Conservation (phyloP, 2,113 vertebrate genomes). For the Holacanthus passer region DNA sequence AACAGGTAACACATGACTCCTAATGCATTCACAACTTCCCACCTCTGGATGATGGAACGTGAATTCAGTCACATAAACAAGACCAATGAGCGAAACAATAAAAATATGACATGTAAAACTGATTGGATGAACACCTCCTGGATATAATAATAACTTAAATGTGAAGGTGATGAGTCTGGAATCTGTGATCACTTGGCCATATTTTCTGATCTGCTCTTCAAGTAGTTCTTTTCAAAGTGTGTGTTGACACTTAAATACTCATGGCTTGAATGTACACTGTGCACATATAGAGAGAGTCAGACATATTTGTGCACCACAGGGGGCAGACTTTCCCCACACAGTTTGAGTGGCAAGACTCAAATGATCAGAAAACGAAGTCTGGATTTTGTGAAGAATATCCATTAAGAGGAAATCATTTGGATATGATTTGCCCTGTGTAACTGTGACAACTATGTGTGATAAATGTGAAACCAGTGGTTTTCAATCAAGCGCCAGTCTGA, state of each 20-base stretch:
- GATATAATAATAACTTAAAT: background rate
- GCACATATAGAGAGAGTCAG: slow-evolving; percentile 13
- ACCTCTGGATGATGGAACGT: background rate
- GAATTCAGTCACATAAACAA: slow-evolving; percentile 8
- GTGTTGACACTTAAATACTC: background rate
- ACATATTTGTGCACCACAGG: slow-evolving; percentile 13
- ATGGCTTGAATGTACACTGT: background rate
- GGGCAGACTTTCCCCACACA: slow-evolving; percentile 30
- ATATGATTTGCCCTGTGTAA: background rate
- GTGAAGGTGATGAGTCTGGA: background rate
- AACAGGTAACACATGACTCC: background rate
- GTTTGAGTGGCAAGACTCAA: background rate
- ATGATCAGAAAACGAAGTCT: background rate
- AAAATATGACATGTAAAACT: slow-evolving; percentile 4
- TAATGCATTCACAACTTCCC: background rate
- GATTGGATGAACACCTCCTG: background rate
- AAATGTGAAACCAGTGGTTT: background rate
- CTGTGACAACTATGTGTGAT: background rate
- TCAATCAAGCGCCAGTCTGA: slow-evolving; percentile 18
- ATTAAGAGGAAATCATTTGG: slow-evolving; percentile 2
- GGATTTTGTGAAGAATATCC: background rate
- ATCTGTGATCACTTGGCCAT: slow-evolving; percentile 23
- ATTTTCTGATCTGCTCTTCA: background rate
- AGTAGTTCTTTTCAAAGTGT: background rate
- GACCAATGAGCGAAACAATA: slow-evolving; percentile 1